These are phyloP conservation scores for Hirtodrosophila confusa DNA, from an alignment of 2,888 invertebrate genomes.

Conservation along the genomic window DNA sequence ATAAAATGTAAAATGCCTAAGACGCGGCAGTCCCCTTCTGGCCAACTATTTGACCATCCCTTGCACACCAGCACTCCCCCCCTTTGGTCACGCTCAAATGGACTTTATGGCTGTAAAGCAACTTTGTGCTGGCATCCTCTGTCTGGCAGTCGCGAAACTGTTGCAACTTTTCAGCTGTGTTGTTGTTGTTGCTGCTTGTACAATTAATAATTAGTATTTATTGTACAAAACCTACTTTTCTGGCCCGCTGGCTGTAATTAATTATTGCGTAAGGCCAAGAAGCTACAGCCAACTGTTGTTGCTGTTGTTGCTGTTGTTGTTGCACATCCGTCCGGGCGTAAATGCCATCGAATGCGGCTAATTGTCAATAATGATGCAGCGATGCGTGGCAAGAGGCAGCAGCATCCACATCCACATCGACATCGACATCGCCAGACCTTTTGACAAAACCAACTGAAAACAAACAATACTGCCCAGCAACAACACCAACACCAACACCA, in stretches of 20 bases:
- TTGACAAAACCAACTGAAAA: constrained; percentile 76
- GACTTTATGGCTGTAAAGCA: constrained; percentile 38
- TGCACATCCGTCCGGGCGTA: constrained; percentile 70
- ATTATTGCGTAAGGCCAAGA: constrained; percentile 77
- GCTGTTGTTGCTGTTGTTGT: constrained; percentile 37
- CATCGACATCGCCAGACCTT: constrained; percentile 59
- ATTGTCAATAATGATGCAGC: constrained; percentile 80
- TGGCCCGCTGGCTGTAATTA: constrained; percentile 72
- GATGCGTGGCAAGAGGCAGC: constrained; percentile 72
- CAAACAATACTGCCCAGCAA: constrained; percentile 70
- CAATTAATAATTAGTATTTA: constrained; percentile 75
- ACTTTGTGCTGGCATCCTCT: constrained; percentile 48
- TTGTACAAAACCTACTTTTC: constrained; percentile 72
- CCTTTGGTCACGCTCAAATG: constrained; percentile 64
- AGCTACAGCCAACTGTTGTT: constrained; percentile 54
- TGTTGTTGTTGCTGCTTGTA: constrained; percentile 36
- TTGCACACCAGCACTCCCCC: background rate
- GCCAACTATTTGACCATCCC: background rate
- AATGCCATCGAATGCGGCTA: constrained; percentile 77
- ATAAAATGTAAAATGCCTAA: constrained; percentile 4
- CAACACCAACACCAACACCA: constrained; percentile 32
- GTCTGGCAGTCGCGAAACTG: constrained; percentile 51
- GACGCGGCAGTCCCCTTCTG: background rate
- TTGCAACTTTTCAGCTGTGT: constrained; percentile 56
- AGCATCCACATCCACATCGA: constrained; percentile 60